phyloP scores from a whole-genome alignment of 2,888 invertebrate genomes.

The Phania funesta region DNA sequence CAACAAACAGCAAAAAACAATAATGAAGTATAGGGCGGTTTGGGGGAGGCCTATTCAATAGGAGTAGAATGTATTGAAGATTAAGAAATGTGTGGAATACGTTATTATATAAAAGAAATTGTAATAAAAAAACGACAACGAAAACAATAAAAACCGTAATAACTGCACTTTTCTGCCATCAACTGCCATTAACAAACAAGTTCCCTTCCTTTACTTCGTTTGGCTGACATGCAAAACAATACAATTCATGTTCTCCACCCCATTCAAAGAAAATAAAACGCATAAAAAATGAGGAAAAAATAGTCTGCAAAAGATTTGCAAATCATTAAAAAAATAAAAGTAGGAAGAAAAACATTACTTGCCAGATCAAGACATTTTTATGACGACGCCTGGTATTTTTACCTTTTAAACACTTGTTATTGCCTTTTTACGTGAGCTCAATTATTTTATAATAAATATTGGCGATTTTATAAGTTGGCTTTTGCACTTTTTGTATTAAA shows the following conservation, averaged over 20 bases:
- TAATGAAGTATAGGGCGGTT: constrained; percentile 1
- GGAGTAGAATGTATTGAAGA: constrained; percentile 1
- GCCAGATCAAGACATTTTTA: constrained; percentile 38
- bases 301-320: constrained; percentile 18
- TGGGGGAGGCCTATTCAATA: constrained; percentile 38
- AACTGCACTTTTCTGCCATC: constrained; percentile 55
- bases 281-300: constrained; percentile 7
- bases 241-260: constrained; percentile 31
- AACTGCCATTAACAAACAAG: constrained; percentile 41
- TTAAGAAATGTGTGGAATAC: no score
- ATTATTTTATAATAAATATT: not conserved
- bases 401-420: constrained; percentile 43
- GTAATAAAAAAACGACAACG: constrained; percentile 7
- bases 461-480: not conserved
- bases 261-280: constrained; percentile 1
- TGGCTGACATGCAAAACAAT: not conserved
- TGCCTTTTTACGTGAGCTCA: not conserved
- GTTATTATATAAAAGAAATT: constrained; percentile 30
- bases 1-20: constrained; percentile 40
- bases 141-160: constrained; percentile 34
- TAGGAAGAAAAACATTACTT: constrained; percentile 32
- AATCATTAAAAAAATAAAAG: constrained; percentile 15
- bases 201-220: not conserved
- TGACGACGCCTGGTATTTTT: not conserved
- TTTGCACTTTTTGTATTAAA: not conserved